Base-by-base conservation (phyloP, 2,797 vertebrate species). In the Podarcis lilfordi region DNA sequence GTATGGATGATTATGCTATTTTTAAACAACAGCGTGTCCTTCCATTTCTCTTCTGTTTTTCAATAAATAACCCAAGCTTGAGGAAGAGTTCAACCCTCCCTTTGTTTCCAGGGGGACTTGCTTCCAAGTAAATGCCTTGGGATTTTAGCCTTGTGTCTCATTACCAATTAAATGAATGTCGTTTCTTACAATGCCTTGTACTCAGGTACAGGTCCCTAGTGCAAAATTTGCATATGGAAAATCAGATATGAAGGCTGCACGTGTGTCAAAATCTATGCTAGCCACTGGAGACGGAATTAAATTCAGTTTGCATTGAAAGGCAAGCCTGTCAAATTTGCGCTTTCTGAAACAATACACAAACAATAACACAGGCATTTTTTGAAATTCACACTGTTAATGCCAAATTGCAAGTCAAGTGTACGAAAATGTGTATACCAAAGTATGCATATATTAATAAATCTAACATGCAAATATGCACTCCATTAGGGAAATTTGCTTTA, bases 1-100 rank as follows among this genome's bases (percentile, higher is more conserved):
- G 32, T 89, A 90, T 76, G 87, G 90, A 88, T 29, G 5, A 55
- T 35, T 69, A 15, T 37, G 23, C 50, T 71, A 29, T 71, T 71
- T 55, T 80, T 68, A 64, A 75, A 35, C 27, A 87, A 75, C 69
- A 82, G 71, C 25, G 27, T 5, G 74, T 64, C 55, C 17, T 15
- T 74, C 29, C 17, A 43, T 61, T 27, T 29, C 32, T 55, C 25
- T 37, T 88, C 50, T 55, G 50, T 85, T 76, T 64, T 40, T 27
- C 55, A 59, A 55, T 66, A 82, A 81, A 82, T n/a, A 45, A 35
- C 23, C 17, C 77, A 80, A 13, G 35, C 1, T 27, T 43, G 15
- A 69, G 21, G 40, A 76, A 61, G 40, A 23, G 35, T 81, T 32
- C 69, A 23, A 81, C 27, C 61, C 68, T 43, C 19, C 59, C n/a